Base-by-base conservation (phyloP, 1,140 invertebrate genomes). In the Lasioglossum albipes region DNA sequence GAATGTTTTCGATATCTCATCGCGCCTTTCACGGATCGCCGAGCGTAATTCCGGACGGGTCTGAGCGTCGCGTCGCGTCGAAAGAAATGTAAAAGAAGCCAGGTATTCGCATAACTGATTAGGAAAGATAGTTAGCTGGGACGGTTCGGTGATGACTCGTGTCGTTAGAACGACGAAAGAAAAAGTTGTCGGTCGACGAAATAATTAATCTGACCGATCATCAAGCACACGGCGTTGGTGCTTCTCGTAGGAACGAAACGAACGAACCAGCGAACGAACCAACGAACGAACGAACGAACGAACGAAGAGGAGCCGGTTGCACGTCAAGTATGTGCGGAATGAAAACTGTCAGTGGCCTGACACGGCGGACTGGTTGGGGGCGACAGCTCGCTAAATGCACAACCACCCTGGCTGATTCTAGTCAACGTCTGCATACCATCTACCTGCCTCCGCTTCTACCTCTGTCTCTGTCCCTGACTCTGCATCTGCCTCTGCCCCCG, bases 301-400 rank as follows among this genome's bases (percentile, higher is more conserved):
- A 72, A 61, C 84, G 73, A 87, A 87, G 85, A 86, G 85, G 84
- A 87, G 84, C 81, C 81, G 81, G 82, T 73, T 82, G 82, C 82
- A 79, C 87, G 87, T 90, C 88, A 89, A 90, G 83, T 90, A 84
- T 85, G 84, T 84, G 81, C 72, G 87, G 90, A 91, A 90, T 91
- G 89, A 90, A 90, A 90, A 90, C 90, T 91, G 90, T 91, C 90
- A 90, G 87, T 71, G 71, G 70, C 64, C 86, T 84, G 88, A 87
- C 84, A 89, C 83, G 87, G 76, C 83, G 77, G 71, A 82, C 82
- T 87, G 89, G 85, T 89, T 90, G 85, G 85, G 86, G 84, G 79
- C 86, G 90, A 90, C 89, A 90, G 90, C 84, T 89, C 81, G 89
- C 90, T 89, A 91, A 91, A 91, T 89, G 89, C 83, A 89, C 89